A percentile compares a stretch with the other conserved stretches of the same genome.
Evolutionary conservation across 2,113 vertebrate genomes (phyloP).

Genomic region (Lynx canadensis): DNA sequence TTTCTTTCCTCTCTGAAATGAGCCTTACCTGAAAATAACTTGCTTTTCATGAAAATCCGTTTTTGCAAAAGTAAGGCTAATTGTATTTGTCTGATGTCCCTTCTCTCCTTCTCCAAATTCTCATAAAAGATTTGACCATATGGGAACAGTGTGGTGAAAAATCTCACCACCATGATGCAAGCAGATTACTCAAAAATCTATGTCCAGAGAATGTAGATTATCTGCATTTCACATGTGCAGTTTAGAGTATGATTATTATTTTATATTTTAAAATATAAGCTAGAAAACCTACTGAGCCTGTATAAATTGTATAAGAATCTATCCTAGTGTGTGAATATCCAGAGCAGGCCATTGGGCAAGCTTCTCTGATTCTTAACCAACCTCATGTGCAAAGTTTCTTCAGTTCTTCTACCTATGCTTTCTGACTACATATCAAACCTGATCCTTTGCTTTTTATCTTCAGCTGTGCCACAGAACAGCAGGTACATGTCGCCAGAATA

Average conservation of each 20-base stretch:
- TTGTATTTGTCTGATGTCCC: background rate
- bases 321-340: background rate
- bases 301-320: background rate
- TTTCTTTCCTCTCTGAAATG: conserved; percentile 53
- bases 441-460: conserved; percentile 51
- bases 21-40: conserved; percentile 53
- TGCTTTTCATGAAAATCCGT: conserved; percentile 20
- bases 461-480: conserved; percentile 17
- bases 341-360: background rate
- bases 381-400: background rate
- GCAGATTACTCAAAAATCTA: background rate
- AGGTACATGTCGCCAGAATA: conserved; percentile 49
- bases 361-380: background rate
- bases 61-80: conserved; percentile 38
- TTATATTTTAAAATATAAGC: background rate
- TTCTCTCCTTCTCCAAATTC: background rate
- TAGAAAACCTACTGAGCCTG: background rate
- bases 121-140: background rate
- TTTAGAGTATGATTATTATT: background rate
- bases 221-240: background rate
- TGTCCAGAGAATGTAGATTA: background rate
- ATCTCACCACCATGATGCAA: background rate
- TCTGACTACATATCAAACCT: conserved; percentile 9
- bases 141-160: background rate
- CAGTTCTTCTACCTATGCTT: background rate